phyloP scores from a whole-genome alignment of 2,113 vertebrate genomes.

The Chrysemys picta region DNA sequence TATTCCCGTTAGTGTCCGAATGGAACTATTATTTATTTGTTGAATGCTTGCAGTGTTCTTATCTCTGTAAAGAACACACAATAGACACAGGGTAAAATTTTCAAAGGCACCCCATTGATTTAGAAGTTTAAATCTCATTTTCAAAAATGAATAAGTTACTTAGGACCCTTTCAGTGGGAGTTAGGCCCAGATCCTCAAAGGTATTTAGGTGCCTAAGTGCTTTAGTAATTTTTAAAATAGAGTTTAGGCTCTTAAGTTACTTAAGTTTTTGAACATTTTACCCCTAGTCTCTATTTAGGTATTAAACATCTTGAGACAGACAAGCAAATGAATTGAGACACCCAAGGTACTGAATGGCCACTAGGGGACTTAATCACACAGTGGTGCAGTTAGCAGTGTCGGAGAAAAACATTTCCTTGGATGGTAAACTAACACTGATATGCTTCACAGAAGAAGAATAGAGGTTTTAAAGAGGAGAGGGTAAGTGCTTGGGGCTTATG shows the following conservation, averaged over 20 bases:
- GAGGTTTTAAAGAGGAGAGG: not conserved
- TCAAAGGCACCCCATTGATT: not conserved
- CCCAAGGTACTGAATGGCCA: not conserved
- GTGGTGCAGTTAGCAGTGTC: not conserved
- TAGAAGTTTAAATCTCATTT: not conserved
- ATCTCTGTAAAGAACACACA: not conserved
- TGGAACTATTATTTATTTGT: not conserved
- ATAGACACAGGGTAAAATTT: not conserved
- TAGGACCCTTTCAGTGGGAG: not conserved
- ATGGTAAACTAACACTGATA: not conserved
- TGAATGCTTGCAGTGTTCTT: not conserved
- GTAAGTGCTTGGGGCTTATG: not conserved
- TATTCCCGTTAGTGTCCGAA: not conserved
- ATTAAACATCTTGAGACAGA: no score
- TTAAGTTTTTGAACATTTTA: not conserved
- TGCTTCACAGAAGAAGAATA: not conserved
- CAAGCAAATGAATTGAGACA: not conserved
- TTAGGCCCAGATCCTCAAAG: not conserved
- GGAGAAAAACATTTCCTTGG: not conserved
- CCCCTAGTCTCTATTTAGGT: no score
- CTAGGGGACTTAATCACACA: not conserved
- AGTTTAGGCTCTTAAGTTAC: not conserved
- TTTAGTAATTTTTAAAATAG: not conserved
- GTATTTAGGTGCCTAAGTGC: not conserved
- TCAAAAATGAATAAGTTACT: not conserved